Conservation (phyloP, 2,113 vertebrate genomes). For the Morone chrysops region DNA sequence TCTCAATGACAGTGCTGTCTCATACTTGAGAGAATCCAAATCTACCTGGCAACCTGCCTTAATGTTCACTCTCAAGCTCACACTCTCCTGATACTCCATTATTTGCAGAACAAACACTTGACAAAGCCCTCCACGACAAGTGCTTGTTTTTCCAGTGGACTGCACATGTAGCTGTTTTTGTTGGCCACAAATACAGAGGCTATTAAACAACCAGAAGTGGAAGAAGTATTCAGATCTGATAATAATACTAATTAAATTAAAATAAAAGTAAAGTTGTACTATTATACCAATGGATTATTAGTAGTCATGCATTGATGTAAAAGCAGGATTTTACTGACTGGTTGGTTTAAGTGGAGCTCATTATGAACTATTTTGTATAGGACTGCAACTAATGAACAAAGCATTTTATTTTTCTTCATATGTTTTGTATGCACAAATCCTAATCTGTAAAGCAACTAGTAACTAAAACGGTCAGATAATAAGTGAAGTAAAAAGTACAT, state of each 20-base stretch:
- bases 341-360: too few relatives aligned
- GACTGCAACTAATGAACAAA: too few relatives aligned
- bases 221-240: background rate
- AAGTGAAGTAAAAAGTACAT: background rate
- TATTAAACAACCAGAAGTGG: background rate
- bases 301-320: too few relatives aligned
- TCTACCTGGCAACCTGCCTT: conserved; percentile 45
- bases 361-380: too few relatives aligned
- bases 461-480: background rate
- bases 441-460: too few relatives aligned
- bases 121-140: conserved; percentile 50
- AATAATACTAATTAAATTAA: background rate
- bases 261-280: too few relatives aligned
- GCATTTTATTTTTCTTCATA: too few relatives aligned
- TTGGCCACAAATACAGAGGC: background rate
- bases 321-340: too few relatives aligned
- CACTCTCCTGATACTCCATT: background rate
- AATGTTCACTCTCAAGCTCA: conserved; percentile 14
- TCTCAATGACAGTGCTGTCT: background rate
- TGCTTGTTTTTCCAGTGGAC: conserved; percentile 40
- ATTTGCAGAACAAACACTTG: conserved; percentile 59
- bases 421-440: too few relatives aligned
- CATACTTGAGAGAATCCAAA: conserved; percentile 11
- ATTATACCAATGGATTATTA: too few relatives aligned
- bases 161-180: background rate